These are phyloP conservation scores for Harpagifer antarcticus DNA, from an alignment of 2,797 vertebrate genomes.

Conservation along the genomic window DNA sequence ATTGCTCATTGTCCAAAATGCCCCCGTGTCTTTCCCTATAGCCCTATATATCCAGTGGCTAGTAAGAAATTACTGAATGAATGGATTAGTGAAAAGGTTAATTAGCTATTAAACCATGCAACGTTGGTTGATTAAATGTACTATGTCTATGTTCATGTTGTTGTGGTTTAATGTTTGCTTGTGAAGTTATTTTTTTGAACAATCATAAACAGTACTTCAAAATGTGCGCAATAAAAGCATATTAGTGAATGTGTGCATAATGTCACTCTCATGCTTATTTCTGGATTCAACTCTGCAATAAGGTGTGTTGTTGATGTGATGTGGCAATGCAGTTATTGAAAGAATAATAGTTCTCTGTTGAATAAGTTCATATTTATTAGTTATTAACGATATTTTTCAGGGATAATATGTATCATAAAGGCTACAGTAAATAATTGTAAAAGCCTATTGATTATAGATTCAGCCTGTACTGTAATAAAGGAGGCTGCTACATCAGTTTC, in stretches of 20 bases:
- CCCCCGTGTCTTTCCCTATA: conserved; percentile 15
- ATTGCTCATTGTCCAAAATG: conserved; percentile 17
- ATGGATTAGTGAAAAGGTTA: background rate
- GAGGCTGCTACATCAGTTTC: background rate
- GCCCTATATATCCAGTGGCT: background rate
- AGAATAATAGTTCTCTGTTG: conserved; percentile 8
- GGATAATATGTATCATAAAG: conserved; percentile 1
- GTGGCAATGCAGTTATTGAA: conserved; percentile 12
- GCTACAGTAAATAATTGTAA: background rate
- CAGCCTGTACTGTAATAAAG: background rate
- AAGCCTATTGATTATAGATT: background rate
- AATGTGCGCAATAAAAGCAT: background rate
- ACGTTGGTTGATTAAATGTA: background rate
- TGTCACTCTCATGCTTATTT: background rate
- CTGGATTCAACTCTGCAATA: conserved; percentile 14
- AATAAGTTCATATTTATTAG: conserved; percentile 4
- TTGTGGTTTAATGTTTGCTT: background rate
- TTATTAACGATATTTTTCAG: conserved; percentile 6
- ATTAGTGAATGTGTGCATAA: background rate
- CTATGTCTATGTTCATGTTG: background rate
- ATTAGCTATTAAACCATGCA: background rate
- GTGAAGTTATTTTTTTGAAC: too few relatives aligned
- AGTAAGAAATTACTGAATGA: conserved; percentile 1
- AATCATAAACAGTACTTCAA: background rate
- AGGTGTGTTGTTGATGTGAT: conserved; percentile 23